Evolutionary conservation across 2,888 invertebrate species (phyloP).

Genomic region (Sinohyriopsis cumingii): DNA sequence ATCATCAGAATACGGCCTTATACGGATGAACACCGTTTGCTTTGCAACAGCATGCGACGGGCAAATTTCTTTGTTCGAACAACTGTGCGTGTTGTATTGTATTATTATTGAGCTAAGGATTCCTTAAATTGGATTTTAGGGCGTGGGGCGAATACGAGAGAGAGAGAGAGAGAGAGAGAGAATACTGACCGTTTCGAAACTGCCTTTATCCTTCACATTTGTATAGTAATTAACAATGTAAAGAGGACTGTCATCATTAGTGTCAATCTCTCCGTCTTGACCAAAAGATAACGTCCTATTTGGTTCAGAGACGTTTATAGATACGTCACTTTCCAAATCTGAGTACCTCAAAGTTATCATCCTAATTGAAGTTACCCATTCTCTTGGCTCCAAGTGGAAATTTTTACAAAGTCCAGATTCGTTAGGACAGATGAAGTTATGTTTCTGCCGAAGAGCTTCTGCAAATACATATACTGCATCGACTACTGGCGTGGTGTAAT

Average conservation of each 20-base stretch:
- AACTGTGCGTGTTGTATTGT: no score
- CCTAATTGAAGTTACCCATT: constrained; percentile 23
- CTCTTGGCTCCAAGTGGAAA: constrained; percentile 22
- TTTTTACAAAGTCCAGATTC: constrained; percentile 13
- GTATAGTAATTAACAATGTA: constrained; percentile 17
- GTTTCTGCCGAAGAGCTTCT: constrained; percentile 41
- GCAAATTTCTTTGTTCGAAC: no score
- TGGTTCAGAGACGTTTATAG: constrained; percentile 26
- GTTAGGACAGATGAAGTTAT: constrained; percentile 14
- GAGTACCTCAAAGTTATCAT: constrained; percentile 36
- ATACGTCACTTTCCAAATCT: constrained; percentile 25
- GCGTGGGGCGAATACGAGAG: neutral
- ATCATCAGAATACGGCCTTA: no score
- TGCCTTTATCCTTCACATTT: neutral
- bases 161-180: constrained; percentile 3
- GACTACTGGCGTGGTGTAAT: constrained; percentile 37
- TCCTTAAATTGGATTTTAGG: no score
- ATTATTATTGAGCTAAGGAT: no score
- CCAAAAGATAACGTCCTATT: constrained; percentile 36
- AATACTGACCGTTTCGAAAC: constrained; percentile 1
- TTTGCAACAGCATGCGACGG: no score
- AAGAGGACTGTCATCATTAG: constrained; percentile 9
- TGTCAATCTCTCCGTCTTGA: constrained; percentile 33
- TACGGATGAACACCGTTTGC: no score
- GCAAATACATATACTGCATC: constrained; percentile 57